These are phyloP conservation scores for Coptotermes formosanus DNA, from an alignment of 1,140 invertebrate genomes.

Conservation along the genomic window DNA sequence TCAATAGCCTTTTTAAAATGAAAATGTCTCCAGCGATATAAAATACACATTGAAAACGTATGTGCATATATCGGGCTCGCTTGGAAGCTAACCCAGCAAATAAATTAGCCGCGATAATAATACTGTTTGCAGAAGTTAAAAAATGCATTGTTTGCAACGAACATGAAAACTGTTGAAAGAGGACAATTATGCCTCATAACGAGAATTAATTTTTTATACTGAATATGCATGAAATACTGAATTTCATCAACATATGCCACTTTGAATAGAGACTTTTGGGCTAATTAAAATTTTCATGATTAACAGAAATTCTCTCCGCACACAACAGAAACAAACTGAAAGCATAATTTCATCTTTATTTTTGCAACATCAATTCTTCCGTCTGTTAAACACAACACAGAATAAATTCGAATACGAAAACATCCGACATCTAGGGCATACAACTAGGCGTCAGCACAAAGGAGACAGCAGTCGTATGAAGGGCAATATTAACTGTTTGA, in stretches of 20 bases:
- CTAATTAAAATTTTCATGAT: slow-evolving; percentile 15
- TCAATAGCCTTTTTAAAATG: slow-evolving; percentile 1
- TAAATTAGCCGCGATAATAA: slow-evolving; percentile 5
- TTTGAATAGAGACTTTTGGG: not conserved
- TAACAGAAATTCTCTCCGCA: not conserved
- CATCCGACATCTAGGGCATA: too few species aligned
- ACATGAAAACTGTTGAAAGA: not conserved
- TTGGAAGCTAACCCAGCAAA: not conserved
- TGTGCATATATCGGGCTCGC: not conserved
- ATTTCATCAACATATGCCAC: not conserved
- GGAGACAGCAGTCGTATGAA: too few species aligned
- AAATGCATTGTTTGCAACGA: slow-evolving; percentile 7
- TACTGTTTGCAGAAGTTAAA: not conserved
- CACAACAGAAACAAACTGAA: not conserved
- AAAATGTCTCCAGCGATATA: slow-evolving; percentile 7
- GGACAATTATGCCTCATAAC: not conserved
- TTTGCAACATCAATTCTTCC: not conserved
- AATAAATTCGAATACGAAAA: too few species aligned
- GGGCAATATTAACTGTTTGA: too few species aligned
- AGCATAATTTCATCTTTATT: not conserved
- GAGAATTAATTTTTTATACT: not conserved
- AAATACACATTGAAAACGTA: slow-evolving; percentile 9
- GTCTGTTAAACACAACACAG: too few species aligned
- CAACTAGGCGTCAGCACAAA: too few species aligned
- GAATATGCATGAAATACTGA: slow-evolving; percentile 1